Evolutionary conservation across 1,140 invertebrate species (phyloP).

Genomic region (Pemphigus obesinymphae): DNA sequence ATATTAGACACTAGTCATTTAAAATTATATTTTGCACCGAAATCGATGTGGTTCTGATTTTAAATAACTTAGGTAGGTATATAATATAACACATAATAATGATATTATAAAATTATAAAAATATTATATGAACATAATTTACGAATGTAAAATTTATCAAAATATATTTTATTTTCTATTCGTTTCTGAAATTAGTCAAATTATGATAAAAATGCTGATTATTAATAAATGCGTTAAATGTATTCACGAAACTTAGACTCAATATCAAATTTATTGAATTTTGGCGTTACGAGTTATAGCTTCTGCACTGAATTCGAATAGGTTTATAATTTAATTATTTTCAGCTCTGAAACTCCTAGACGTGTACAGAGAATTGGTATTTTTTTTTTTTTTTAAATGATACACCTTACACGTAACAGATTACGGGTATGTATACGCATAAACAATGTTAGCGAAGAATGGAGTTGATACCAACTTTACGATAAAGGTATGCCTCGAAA

Average conservation of each 20-base stretch:
- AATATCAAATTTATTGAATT: background rate
- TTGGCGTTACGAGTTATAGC: background rate
- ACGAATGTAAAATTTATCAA: too few relatives aligned
- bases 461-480: background rate
- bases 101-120: too few relatives aligned
- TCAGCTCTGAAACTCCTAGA: background rate
- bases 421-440: background rate
- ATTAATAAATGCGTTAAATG: background rate
- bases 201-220: background rate
- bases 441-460: background rate
- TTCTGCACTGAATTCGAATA: background rate
- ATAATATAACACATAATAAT: too few relatives aligned
- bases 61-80: too few relatives aligned
- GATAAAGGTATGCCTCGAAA: background rate
- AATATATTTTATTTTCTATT: too few relatives aligned
- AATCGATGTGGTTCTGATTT: too few relatives aligned
- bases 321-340: background rate
- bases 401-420: background rate
- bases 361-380: background rate
- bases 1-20: too few relatives aligned
- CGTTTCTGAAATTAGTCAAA: too few relatives aligned
- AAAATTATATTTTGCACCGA: too few relatives aligned
- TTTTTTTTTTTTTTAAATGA: too few relatives aligned
- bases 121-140: too few relatives aligned
- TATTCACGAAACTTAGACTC: background rate